phyloP scores from a whole-genome alignment of 2,113 vertebrate genomes.

The Corythornis cristatus region DNA sequence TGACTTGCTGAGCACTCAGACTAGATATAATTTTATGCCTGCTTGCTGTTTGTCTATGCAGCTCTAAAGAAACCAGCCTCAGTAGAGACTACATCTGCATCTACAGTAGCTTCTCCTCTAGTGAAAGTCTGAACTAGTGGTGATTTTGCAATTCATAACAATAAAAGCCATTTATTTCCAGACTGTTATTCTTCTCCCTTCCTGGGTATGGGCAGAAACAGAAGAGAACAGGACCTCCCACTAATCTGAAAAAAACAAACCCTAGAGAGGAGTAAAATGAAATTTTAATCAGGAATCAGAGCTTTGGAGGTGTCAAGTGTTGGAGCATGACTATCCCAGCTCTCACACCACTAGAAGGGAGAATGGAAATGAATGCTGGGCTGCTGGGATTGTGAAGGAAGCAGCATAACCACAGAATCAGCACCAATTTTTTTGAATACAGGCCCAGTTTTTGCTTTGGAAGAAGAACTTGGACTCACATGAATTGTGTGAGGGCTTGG shows the following conservation, averaged over 20 bases:
- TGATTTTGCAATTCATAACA: constrained; percentile 13
- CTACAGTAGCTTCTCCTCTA: neutral
- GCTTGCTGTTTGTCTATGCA: neutral
- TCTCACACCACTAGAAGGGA: constrained; percentile 2
- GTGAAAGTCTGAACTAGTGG: neutral
- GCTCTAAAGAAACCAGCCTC: neutral
- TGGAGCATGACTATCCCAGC: neutral
- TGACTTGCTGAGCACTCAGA: neutral
- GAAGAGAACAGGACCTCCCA: constrained; percentile 40
- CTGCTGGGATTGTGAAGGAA: constrained; percentile 34
- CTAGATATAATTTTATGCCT: neutral
- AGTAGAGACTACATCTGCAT: neutral
- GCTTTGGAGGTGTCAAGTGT: constrained; percentile 25
- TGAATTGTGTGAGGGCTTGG: constrained; percentile 47
- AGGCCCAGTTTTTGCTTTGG: constrained; percentile 52
- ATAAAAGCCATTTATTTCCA: constrained; percentile 17
- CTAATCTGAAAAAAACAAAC: constrained; percentile 13
- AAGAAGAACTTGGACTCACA: constrained; percentile 59
- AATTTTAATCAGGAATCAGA: neutral
- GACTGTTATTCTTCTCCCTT: constrained; percentile 45
- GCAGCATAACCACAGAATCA: constrained; percentile 54
- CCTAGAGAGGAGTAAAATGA: constrained; percentile 1
- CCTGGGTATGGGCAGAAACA: neutral
- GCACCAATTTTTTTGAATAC: constrained; percentile 38
- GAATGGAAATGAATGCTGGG: constrained; percentile 40